These are phyloP conservation scores for Ephestia elutella DNA, from an alignment of 1,140 invertebrate genomes.

Conservation along the genomic window DNA sequence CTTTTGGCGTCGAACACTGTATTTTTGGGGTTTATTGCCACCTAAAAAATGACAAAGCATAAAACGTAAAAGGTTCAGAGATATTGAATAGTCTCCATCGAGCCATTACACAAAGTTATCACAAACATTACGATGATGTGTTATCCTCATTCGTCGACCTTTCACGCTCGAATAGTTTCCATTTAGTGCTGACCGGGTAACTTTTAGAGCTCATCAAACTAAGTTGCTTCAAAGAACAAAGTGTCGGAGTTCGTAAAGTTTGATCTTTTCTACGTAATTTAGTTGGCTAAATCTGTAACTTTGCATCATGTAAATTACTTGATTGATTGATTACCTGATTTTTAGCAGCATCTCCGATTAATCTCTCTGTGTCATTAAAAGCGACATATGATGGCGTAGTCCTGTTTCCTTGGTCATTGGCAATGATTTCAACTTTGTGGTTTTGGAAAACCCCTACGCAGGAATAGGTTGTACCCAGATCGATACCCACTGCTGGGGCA, in stretches of 20 bases:
- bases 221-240: slow-evolving; percentile 6
- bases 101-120: neutral
- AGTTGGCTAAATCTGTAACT: too few relatives aligned
- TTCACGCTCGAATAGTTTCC: slow-evolving; percentile 9
- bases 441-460: slow-evolving; percentile 87
- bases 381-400: slow-evolving; percentile 94
- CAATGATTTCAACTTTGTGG: slow-evolving; percentile 93
- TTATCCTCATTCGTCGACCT: slow-evolving; percentile 5
- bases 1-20: slow-evolving; percentile 91
- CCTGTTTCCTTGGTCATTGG: slow-evolving; percentile 93
- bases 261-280: neutral
- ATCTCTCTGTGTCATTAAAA: slow-evolving; percentile 90
- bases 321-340: slow-evolving; percentile 75
- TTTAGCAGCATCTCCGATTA: slow-evolving; percentile 90
- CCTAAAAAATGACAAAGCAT: slow-evolving; percentile 45
- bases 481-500: slow-evolving; percentile 80
- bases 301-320: too few relatives aligned
- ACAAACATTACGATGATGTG: slow-evolving; percentile 6
- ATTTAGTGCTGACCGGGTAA: neutral
- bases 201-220: neutral
- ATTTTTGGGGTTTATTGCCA: slow-evolving; percentile 89
- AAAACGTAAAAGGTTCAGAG: slow-evolving; percentile 9
- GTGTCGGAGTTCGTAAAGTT: neutral
- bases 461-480: slow-evolving; percentile 86
- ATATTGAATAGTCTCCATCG: neutral